Evolutionary conservation across 2,113 vertebrate species (phyloP).

Genomic region (Scartelaos histophorus): DNA sequence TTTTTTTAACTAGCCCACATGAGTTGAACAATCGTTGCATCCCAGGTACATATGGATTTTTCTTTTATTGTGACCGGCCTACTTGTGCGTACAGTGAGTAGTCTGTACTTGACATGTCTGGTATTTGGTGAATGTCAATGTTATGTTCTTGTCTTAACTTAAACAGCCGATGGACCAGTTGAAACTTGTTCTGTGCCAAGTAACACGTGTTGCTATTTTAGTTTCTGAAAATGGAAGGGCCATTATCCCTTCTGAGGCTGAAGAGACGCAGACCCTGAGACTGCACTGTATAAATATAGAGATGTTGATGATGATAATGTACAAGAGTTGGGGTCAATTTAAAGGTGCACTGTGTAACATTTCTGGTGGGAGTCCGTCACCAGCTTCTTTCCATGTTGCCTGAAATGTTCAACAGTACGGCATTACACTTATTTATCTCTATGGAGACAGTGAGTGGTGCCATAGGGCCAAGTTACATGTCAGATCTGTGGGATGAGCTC

Average conservation of each 20-base stretch:
- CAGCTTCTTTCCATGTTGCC: too few relatives aligned
- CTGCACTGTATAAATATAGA: conserved; percentile 2
- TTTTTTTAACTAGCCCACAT: too few relatives aligned
- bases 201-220: conserved; percentile 1
- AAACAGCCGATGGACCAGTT: conserved; percentile 4
- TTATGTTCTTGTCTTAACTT: neutral
- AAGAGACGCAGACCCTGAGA: neutral
- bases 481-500: too few relatives aligned
- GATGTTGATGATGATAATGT: neutral
- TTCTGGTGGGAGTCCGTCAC: too few relatives aligned
- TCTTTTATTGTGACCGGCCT: too few relatives aligned
- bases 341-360: too few relatives aligned
- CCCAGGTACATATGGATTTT: too few relatives aligned
- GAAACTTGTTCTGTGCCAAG: neutral
- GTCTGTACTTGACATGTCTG: neutral
- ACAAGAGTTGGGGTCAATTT: neutral
- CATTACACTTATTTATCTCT: too few relatives aligned
- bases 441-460: too few relatives aligned
- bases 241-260: neutral
- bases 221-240: neutral
- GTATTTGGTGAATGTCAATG: neutral
- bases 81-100: neutral
- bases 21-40: too few relatives aligned
- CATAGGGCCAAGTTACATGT: too few relatives aligned
- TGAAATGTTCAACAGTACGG: too few relatives aligned